Base-by-base conservation (phyloP, 2,888 invertebrate genomes). In the Halictus ligatus region DNA sequence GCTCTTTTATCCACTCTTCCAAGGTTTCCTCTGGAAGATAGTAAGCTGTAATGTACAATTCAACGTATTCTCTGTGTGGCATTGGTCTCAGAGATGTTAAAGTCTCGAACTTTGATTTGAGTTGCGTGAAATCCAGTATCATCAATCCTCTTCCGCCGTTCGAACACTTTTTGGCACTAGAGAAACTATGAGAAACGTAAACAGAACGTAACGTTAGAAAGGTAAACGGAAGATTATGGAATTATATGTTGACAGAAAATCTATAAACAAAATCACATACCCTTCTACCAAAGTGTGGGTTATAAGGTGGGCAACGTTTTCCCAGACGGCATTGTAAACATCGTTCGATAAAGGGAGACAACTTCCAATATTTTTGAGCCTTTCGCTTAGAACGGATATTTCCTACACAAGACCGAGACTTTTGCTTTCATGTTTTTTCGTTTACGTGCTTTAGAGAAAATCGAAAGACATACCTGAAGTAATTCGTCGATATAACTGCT, bases 81-180 rank as follows among this genome's bases (percentile, higher is more conserved):
- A 98, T 96, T 4, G 99, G 99, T 93, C 97, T 97, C 12, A 98
- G 94, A 0, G 97, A 97, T 0, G 98, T 98, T 80, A 99, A 97
- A 92, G 98, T 97, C 95, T 99, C 99, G 78, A 98, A 96, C 94
- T 99, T 99, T 40, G 98, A 97, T 89, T 99, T 97, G 87, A 99
- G 97, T 94, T 99, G 99, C 12, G 99, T 98, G 93, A 99, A 99
- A 96, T 99, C 99, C 40, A 99, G 96, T 94, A 99, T 99, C 99
- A 99, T 99, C 15, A 99, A 95, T 0, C 99, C 99, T 64, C 99
- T 96, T 0, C 99, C 99, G 43, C 99, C 99, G 91, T 99, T 98
- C 0, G 99, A 98, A 95, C 99, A 99, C 94, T 98, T 99, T 87
- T 98, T 98, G 0, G 98, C 98, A 92, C 97, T 97, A 0, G 98